Evolutionary conservation across 2,888 invertebrate genomes (phyloP).

Genomic region (Dusona sp.): DNA sequence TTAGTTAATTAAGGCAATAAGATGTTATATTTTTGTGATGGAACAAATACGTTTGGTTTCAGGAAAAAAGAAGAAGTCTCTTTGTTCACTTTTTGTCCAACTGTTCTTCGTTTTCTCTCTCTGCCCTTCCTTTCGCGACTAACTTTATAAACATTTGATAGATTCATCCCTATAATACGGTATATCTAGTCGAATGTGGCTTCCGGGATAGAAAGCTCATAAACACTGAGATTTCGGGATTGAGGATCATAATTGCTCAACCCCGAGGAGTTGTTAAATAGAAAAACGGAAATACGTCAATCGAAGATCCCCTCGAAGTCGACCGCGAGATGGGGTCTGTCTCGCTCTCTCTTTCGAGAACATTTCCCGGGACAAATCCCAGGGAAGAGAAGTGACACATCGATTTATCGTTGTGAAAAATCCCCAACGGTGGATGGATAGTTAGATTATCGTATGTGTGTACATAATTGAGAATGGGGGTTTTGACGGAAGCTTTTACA

Average conservation of each 20-base stretch:
- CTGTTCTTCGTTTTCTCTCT: neutral
- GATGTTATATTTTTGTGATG: neutral
- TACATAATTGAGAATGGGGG: slow-evolving; percentile 1
- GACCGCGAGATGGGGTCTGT: neutral
- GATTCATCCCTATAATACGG: neutral
- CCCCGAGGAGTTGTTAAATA: neutral
- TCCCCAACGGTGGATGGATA: neutral
- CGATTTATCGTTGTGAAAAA: neutral
- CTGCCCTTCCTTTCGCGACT: neutral
- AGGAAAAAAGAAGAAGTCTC: neutral
- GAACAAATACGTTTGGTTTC: neutral
- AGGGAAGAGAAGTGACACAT: slow-evolving; percentile 11
- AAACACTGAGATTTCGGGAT: neutral
- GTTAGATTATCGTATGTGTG: neutral
- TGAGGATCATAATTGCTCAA: neutral
- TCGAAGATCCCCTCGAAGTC: neutral
- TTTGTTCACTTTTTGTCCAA: neutral
- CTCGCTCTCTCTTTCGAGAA: neutral
- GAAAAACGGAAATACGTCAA: slow-evolving; percentile 18
- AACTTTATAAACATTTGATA: neutral
- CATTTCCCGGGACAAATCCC: neutral
- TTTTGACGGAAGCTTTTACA: neutral
- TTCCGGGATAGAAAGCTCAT: neutral
- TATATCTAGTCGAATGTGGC: neutral
- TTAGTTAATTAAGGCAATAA: slow-evolving; percentile 4